phyloP scores from a whole-genome alignment of 2,888 invertebrate species.

The Drosophila colorata region DNA sequence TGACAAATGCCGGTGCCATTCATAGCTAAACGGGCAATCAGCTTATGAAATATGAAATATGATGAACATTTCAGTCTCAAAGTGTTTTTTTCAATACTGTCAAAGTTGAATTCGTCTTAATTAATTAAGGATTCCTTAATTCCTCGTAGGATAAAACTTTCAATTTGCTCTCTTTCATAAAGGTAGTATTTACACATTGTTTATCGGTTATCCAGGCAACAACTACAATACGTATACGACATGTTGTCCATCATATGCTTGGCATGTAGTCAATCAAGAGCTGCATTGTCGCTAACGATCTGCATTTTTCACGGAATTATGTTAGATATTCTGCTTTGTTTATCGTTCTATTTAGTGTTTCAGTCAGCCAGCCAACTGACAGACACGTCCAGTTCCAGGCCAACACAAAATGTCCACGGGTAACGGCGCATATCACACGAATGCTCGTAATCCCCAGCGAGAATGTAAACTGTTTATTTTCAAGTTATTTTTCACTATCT shows the following conservation, averaged over 20 bases:
- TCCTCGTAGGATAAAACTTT: background rate
- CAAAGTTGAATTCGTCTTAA: background rate
- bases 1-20: background rate
- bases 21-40: background rate
- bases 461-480: conserved; percentile 62
- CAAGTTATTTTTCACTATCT: conserved; percentile 68
- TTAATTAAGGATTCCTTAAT: background rate
- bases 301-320: conserved; percentile 41
- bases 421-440: conserved; percentile 29
- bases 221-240: conserved; percentile 1
- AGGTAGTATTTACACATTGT: background rate
- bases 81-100: background rate
- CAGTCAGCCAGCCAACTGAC: conserved; percentile 20
- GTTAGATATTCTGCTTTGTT: conserved; percentile 37
- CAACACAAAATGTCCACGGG: conserved; percentile 19
- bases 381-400: conserved; percentile 15
- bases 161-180: background rate
- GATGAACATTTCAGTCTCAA: background rate
- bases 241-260: conserved; percentile 16
- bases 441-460: conserved; percentile 44
- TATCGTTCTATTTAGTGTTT: conserved; percentile 41
- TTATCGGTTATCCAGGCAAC: conserved; percentile 27
- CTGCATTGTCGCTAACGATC: conserved; percentile 47
- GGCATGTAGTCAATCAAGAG: conserved; percentile 45
- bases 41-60: background rate